These are phyloP conservation scores for Anguilla megastoma DNA, from an alignment of 2,797 vertebrate genomes.

Conservation along the genomic window DNA sequence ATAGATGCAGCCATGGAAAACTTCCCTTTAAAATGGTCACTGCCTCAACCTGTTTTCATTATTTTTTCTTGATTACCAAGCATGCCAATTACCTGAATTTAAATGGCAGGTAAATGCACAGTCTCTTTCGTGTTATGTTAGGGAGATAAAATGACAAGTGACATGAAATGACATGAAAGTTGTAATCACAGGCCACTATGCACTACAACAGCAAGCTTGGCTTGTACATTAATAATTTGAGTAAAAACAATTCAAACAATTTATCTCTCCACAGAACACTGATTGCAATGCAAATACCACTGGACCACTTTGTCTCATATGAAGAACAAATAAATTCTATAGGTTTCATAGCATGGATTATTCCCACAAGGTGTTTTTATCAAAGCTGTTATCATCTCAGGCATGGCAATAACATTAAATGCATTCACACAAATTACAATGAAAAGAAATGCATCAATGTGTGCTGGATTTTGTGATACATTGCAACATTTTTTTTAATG, in stretches of 20 bases:
- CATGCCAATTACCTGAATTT: too few relatives aligned
- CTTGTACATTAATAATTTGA: not conserved
- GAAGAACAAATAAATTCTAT: not conserved
- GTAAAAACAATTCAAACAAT: not conserved
- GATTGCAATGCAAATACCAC: not conserved
- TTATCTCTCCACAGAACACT: not conserved
- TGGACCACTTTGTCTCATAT: not conserved
- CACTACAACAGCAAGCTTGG: not conserved
- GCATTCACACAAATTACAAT: not conserved
- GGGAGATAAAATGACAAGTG: not conserved
- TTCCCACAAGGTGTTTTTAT: not conserved
- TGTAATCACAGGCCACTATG: not conserved
- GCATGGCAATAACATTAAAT: slow-evolving; percentile 2
- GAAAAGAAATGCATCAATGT: not conserved
- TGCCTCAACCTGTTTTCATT: too few relatives aligned
- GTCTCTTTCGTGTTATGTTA: too few relatives aligned
- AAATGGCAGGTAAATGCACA: too few relatives aligned
- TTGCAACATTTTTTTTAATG: not conserved
- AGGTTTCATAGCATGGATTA: not conserved
- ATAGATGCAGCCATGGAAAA: too few relatives aligned
- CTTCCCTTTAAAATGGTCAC: too few relatives aligned
- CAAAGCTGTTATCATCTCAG: not conserved
- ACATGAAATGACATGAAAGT: too few relatives aligned
- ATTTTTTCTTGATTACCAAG: too few relatives aligned
- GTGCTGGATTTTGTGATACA: not conserved